Evolutionary conservation across 2,113 vertebrate genomes (phyloP), one percentile per base, ranked within the genome.

Genomic region (Sporophila hypoxantha): DNA sequence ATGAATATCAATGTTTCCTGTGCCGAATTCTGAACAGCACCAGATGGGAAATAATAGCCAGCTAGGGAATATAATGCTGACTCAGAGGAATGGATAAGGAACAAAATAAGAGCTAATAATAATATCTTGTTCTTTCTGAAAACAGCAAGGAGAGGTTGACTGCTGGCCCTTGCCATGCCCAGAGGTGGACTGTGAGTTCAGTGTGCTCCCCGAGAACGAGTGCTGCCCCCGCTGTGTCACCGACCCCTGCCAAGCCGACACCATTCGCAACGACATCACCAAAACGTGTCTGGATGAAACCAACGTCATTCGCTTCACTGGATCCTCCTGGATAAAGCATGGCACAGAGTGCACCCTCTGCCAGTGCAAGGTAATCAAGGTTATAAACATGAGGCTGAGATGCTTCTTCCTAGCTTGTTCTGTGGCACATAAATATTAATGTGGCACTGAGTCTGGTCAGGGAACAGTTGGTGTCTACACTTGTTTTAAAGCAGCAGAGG

Each of bases 241-340:
- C 12, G 99, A 99, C 94, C 99, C 99, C 68, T 99, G 99, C 96
- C 98, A 98, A 94, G 98, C 99, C 0, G 98, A 99, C 94, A 98
- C 98, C 67, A 91, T 99, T 59, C 98, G 97, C 95, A 99, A 99
- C 57, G 98, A 99, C 96, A 98, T 99, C 96, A 99, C 98, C 95
- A 99, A 99, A 96, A 99, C 98, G 11, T 99, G 99, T 95, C 95
- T 97, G 90, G 99, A 99, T 76, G 99, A 99, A 95, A 97, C 98
- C 94, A 98, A 96, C n/a, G 97, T 99, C 49, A 93, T 98, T 80
- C 99, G 99, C 96, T 98, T 99, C 97, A 99, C 98, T 30, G 99
- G 99, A 70, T 99, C 99, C 52, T 99, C 98, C 84, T 99, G 99
- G 99, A 98, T 99, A 93, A 99, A 99, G 89, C 98, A 99, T 8